Evolutionary conservation across 2,888 invertebrate genomes (phyloP).

Genomic region (Dolichopus griseipennis): DNA sequence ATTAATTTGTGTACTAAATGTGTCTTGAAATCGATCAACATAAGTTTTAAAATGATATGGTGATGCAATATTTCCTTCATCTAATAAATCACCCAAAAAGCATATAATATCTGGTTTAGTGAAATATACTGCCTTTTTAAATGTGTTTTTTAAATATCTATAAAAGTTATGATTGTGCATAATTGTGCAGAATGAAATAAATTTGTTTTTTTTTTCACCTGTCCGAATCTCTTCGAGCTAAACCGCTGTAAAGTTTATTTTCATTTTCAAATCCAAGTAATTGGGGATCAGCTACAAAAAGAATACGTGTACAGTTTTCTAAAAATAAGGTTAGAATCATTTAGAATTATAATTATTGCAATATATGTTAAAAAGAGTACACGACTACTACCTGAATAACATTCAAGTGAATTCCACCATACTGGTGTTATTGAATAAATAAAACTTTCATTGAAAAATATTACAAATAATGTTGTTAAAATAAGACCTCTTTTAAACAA

Average conservation of each 20-base stretch:
- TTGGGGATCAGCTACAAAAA: constrained; percentile 86
- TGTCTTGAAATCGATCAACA: constrained; percentile 59
- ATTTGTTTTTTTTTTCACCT: constrained; percentile 48
- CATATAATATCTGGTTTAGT: constrained; percentile 75
- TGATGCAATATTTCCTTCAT: constrained; percentile 80
- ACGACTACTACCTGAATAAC: constrained; percentile 32
- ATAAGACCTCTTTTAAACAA: not conserved
- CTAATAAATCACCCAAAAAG: constrained; percentile 89
- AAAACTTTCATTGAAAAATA: constrained; percentile 19
- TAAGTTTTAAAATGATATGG: constrained; percentile 64
- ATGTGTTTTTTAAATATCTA: constrained; percentile 71
- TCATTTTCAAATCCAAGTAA: constrained; percentile 76
- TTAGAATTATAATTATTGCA: not conserved
- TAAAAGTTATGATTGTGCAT: constrained; percentile 8
- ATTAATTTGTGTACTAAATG: constrained; percentile 43
- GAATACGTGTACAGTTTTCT: constrained; percentile 53
- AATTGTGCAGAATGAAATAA: not conserved
- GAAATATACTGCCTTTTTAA: constrained; percentile 58
- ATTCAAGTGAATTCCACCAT: constrained; percentile 37
- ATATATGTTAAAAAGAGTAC: not conserved
- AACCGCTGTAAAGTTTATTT: constrained; percentile 53
- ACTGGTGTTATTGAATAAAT: constrained; percentile 37
- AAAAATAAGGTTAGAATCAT: constrained; percentile 15
- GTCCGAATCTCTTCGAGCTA: constrained; percentile 83
- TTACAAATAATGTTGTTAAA: not conserved